Base-by-base conservation (phyloP, 1,140 invertebrate genomes). In the Cheumatopsyche charites region DNA sequence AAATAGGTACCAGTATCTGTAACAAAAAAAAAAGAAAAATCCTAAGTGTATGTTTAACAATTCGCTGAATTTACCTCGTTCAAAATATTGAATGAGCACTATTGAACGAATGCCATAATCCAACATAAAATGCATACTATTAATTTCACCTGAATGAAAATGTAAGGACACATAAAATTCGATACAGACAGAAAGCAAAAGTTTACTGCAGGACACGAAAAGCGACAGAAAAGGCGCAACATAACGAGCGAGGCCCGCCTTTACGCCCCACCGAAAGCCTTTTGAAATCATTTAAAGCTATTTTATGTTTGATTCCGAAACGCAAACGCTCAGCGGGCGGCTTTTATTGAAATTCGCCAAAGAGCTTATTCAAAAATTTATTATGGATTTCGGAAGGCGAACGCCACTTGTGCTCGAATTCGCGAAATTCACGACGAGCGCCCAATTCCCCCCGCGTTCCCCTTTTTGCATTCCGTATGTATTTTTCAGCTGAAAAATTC, bases 231-330 rank as follows among this genome's bases (percentile, higher is more conserved):
- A 23, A 21, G 55, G 55, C 55, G 55, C 23, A 58, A 58, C 55
- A 58, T 58, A 58, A 58, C 55, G 55, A 58, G 55, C 21, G 55
- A 9, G 55, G 29, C 29, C 29, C 55, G 55, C 55, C 55, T 26
- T 58, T 58, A 25, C 25, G 23, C 23, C 11, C 55, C 17, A 6
- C 47, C 55, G 55, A 58, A 58, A 72, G 67, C 42, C 73, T 75
- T 72, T 75, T 75, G 70, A 75, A 75, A 72, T 75, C 71, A 75
- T 75, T 72, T 75, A 70, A 75, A 75, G 73, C 70, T 75, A 75
- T 75, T 75, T 75, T 75, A 70, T 75, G 69, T 75, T 72, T 63
- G 67, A 75, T 67, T 75, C 73, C 58, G 61, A 55, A 72, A 71
- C 71, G 62, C 55, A 70, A 75, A 75, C 72, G 67, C 70, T 72